phyloP scores from a whole-genome alignment of 1,140 invertebrate genomes.

The Neelides sp. region DNA sequence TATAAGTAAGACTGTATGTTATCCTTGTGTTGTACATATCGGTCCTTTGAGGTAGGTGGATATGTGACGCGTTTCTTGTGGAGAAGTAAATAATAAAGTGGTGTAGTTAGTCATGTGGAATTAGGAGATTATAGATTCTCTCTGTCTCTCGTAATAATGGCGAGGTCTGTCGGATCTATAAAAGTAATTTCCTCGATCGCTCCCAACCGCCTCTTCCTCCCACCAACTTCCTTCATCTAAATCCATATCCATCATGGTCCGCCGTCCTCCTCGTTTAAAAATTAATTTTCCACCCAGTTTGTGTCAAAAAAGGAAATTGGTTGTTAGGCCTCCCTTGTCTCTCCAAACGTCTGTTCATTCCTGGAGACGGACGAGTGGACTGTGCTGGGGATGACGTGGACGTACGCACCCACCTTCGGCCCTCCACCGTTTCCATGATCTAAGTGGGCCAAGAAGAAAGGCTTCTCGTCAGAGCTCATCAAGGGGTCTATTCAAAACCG shows the following conservation, averaged over 20 bases:
- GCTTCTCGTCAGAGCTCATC: constrained; percentile 23
- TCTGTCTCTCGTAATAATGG: no score
- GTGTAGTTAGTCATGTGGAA: constrained; percentile 8
- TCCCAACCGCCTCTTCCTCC: constrained; percentile 11
- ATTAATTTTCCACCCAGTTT: constrained; percentile 28
- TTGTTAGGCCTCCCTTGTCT: constrained; percentile 13
- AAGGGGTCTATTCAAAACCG: constrained; percentile 19
- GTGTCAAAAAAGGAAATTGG: constrained; percentile 28
- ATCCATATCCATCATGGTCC: no score
- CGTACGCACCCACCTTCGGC: background rate
- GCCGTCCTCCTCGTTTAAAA: constrained; percentile 22
- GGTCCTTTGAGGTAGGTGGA: background rate
- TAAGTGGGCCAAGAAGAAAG: constrained; percentile 11
- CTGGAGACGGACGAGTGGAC: background rate
- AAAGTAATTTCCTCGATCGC: constrained; percentile 25
- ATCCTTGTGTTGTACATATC: background rate
- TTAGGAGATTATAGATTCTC: no score
- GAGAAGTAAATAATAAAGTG: constrained; percentile 19
- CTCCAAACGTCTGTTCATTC: constrained; percentile 11
- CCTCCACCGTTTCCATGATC: background rate
- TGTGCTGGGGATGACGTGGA: background rate
- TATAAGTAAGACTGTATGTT: background rate
- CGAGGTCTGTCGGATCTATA: constrained; percentile 28
- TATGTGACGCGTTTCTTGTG: background rate
- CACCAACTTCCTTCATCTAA: no score